These are phyloP conservation scores for Eubasilissa splendida DNA, from an alignment of 2,888 invertebrate species.

Conservation along the genomic window DNA sequence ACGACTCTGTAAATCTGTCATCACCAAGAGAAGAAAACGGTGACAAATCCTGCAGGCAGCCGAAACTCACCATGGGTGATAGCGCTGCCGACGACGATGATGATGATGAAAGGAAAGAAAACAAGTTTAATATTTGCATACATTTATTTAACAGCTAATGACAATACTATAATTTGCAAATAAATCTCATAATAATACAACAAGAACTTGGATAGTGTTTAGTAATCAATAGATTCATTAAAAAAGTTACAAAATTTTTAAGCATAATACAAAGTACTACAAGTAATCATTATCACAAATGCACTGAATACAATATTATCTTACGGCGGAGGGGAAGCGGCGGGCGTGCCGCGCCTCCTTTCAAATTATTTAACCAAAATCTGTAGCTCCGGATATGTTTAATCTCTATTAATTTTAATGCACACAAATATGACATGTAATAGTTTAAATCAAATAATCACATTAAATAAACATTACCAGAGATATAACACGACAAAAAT, in stretches of 20 bases:
- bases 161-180: constrained; percentile 4
- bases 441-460: background rate
- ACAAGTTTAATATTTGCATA: constrained; percentile 39
- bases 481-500: constrained; percentile 6
- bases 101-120: constrained; percentile 8
- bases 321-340: background rate
- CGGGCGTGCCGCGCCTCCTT: background rate
- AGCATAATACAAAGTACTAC: constrained; percentile 33
- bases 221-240: constrained; percentile 41
- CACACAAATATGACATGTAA: constrained; percentile 5
- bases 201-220: constrained; percentile 33
- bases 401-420: background rate
- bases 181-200: constrained; percentile 47
- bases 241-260: constrained; percentile 43
- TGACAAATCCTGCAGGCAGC: too few relatives aligned
- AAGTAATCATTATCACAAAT: constrained; percentile 44
- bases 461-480: constrained; percentile 18
- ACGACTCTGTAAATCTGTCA: too few relatives aligned
- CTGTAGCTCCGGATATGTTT: constrained; percentile 2
- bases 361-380: background rate
- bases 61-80: too few relatives aligned
- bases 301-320: constrained; percentile 35
- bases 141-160: constrained; percentile 52
- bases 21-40: too few relatives aligned
- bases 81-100: background rate